phyloP scores from a whole-genome alignment of 2,797 vertebrate species.

The Ctenochaetus hawaiiensis region DNA sequence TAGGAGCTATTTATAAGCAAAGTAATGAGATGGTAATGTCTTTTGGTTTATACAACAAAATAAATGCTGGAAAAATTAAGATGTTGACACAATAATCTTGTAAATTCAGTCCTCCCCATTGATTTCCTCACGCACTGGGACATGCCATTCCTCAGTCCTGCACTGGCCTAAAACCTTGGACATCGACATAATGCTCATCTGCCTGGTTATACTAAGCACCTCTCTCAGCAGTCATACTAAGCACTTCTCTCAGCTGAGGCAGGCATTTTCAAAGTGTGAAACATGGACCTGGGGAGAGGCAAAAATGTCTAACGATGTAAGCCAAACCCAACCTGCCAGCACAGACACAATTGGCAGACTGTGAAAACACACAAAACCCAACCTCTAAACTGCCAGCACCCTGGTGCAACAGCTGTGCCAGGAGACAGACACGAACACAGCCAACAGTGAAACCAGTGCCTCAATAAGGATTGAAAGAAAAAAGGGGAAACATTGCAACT shows the following conservation, averaged over 20 bases:
- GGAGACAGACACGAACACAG: conserved; percentile 23
- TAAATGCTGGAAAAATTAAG: not conserved
- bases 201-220: not conserved
- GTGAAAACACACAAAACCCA: conserved; percentile 36
- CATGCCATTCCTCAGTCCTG: not conserved
- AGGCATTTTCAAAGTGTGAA: conserved; percentile 39
- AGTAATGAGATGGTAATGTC: not conserved
- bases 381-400: conserved; percentile 17
- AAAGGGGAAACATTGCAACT: conserved; percentile 6
- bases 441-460: not conserved
- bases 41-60: not conserved
- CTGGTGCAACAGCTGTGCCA: conserved; percentile 48
- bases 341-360: conserved; percentile 45
- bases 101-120: not conserved
- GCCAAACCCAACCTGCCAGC: conserved; percentile 46
- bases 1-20: not conserved
- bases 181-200: conserved; percentile 6
- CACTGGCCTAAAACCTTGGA: not conserved
- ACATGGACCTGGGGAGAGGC: conserved; percentile 27
- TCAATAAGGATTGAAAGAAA: not conserved
- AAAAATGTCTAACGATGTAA: conserved; percentile 11
- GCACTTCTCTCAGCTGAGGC: conserved; percentile 15
- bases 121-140: not conserved
- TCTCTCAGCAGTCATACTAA: conserved; percentile 17
- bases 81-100: not conserved